These are phyloP conservation scores for Tadarida brasiliensis DNA, from an alignment of 2,797 vertebrate genomes.

Conservation along the genomic window DNA sequence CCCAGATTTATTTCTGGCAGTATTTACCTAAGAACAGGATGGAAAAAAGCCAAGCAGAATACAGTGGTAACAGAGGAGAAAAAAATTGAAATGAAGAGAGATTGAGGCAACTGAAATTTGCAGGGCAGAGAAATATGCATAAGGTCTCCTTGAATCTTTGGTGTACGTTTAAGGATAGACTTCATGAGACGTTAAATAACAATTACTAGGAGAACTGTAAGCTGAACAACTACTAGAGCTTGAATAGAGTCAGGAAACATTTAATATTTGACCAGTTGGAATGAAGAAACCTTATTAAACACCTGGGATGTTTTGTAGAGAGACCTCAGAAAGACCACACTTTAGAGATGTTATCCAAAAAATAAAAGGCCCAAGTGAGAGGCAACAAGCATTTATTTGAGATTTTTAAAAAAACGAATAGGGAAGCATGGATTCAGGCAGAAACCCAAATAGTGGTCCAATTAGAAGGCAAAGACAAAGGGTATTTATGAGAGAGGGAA, in stretches of 20 bases:
- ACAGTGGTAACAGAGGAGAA: background rate
- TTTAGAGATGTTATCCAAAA: slow-evolving; percentile 1
- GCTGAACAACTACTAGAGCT: background rate
- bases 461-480: background rate
- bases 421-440: background rate
- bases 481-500: background rate
- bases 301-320: background rate
- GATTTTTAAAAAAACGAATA: background rate
- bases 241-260: slow-evolving; percentile 7
- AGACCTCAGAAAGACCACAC: background rate
- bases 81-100: slow-evolving; percentile 20
- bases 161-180: background rate
- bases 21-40: slow-evolving; percentile 13
- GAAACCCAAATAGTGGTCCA: background rate
- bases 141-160: background rate
- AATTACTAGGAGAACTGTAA: background rate
- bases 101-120: background rate
- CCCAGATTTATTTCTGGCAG: background rate
- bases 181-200: background rate
- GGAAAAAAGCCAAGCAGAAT: background rate
- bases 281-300: background rate
- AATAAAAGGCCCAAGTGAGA: background rate
- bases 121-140: background rate
- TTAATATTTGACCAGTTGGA: background rate
- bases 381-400: background rate